phyloP scores from a whole-genome alignment of 1,140 invertebrate species.

The Drosophila tristis region DNA sequence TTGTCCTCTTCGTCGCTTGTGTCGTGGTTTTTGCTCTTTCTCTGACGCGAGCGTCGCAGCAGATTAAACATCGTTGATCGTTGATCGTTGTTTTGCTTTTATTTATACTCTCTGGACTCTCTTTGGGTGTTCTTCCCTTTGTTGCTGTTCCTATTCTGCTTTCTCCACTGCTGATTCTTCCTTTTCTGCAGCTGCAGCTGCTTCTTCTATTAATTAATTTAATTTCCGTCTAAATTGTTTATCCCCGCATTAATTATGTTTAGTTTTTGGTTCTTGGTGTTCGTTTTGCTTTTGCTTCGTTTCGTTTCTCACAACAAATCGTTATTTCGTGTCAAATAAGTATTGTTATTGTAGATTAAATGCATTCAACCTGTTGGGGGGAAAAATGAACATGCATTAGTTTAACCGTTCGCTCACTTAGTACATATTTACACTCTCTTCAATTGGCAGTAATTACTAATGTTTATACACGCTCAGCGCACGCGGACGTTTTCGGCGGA shows the following conservation, averaged over 20 bases:
- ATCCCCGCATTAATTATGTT: conserved; percentile 1
- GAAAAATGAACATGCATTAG: conserved; percentile 52
- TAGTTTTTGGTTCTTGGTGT: conserved; percentile 18
- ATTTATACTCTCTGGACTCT: conserved; percentile 12
- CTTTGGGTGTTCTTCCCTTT: conserved; percentile 2
- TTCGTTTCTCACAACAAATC: conserved; percentile 72
- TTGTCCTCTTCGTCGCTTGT: conserved; percentile 60
- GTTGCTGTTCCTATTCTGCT: no score
- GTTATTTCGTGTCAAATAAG: conserved; percentile 49
- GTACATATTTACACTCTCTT: conserved; percentile 1
- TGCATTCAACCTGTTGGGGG: conserved; percentile 67
- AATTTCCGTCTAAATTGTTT: conserved; percentile 36
- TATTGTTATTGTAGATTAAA: conserved; percentile 41
- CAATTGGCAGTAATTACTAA: conserved; percentile 27
- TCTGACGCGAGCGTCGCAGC: conserved; percentile 68
- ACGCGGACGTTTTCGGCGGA: conserved; percentile 2
- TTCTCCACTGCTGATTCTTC: not conserved
- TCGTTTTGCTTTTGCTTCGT: conserved; percentile 24
- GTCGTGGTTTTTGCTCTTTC: conserved; percentile 58
- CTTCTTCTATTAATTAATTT: conserved; percentile 4
- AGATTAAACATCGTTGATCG: conserved; percentile 66
- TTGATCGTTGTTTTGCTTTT: conserved; percentile 10
- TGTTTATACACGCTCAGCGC: conserved; percentile 29
- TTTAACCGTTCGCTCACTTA: not conserved
- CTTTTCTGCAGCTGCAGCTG: no score